Evolutionary conservation across 2,113 vertebrate genomes (phyloP).

Genomic region (Smithornis capensis): DNA sequence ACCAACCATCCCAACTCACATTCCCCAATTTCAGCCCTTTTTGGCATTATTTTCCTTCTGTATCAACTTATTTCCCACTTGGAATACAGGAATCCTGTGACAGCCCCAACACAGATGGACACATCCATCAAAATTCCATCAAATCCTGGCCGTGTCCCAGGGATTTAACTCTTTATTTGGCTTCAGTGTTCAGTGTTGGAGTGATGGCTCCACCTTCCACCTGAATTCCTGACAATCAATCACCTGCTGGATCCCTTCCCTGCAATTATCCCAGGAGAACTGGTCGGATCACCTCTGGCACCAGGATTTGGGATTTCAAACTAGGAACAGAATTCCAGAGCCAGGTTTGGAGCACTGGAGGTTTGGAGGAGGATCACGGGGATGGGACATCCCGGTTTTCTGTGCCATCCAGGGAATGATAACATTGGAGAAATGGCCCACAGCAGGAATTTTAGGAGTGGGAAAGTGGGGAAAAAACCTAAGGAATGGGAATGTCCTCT

Average conservation of each 20-base stretch:
- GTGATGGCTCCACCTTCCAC: neutral
- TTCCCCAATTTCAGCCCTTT: neutral
- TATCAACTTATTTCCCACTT: neutral
- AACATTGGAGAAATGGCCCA: neutral
- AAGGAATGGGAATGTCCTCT: neutral
- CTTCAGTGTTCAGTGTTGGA: neutral
- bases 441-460: neutral
- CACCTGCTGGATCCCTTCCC: neutral
- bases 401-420: neutral
- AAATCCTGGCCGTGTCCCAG: neutral
- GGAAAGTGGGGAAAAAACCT: neutral
- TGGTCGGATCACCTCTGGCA: neutral
- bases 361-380: neutral
- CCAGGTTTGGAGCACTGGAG: rapidly evolving
- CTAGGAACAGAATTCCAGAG: neutral
- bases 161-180: neutral
- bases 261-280: rapidly evolving
- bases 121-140: neutral
- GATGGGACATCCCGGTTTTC: neutral
- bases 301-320: neutral
- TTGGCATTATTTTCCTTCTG: no score
- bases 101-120: neutral
- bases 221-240: neutral
- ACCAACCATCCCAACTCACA: neutral
- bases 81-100: neutral